These are phyloP conservation scores for Lithobius niger DNA, from an alignment of 1,140 invertebrate species.

Conservation along the genomic window DNA sequence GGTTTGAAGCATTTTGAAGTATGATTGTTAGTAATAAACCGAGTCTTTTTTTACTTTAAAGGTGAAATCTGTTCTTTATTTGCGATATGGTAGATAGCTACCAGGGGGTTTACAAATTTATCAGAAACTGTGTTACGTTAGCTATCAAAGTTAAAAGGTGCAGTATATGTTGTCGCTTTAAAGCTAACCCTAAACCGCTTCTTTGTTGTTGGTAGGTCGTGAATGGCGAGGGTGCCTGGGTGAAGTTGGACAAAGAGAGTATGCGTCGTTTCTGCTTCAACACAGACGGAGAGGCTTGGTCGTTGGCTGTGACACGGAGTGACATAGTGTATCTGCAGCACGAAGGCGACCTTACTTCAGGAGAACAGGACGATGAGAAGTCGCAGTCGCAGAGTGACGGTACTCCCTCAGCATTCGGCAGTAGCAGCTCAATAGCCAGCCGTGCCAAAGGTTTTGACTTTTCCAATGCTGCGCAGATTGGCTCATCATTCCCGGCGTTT, in stretches of 20 bases:
- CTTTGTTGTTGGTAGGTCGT: too few species aligned
- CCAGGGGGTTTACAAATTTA: too few species aligned
- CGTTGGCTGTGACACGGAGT: constrained; percentile 49
- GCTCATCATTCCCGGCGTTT: not conserved
- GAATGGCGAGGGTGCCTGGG: constrained; percentile 39
- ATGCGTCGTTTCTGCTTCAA: constrained; percentile 54
- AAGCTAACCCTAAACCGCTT: too few species aligned
- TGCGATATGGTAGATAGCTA: too few species aligned
- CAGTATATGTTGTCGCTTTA: too few species aligned
- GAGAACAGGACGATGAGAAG: not conserved
- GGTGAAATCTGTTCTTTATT: too few species aligned
- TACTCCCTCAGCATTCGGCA: not conserved
- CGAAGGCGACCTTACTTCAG: constrained; percentile 31
- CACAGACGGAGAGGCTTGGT: constrained; percentile 55
- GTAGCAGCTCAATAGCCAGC: not conserved
- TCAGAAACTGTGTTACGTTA: too few species aligned
- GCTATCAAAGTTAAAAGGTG: too few species aligned
- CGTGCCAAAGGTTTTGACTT: constrained; percentile 44
- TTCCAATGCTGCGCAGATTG: constrained; percentile 23
- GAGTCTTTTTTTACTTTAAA: too few species aligned
- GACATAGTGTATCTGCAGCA: constrained; percentile 55
- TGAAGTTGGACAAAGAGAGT: constrained; percentile 47
- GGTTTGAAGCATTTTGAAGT: too few species aligned
- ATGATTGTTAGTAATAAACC: too few species aligned
- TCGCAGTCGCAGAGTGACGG: not conserved